Evolutionary conservation across 1,140 invertebrate species (phyloP).

Genomic region (Tetraneura akinire): DNA sequence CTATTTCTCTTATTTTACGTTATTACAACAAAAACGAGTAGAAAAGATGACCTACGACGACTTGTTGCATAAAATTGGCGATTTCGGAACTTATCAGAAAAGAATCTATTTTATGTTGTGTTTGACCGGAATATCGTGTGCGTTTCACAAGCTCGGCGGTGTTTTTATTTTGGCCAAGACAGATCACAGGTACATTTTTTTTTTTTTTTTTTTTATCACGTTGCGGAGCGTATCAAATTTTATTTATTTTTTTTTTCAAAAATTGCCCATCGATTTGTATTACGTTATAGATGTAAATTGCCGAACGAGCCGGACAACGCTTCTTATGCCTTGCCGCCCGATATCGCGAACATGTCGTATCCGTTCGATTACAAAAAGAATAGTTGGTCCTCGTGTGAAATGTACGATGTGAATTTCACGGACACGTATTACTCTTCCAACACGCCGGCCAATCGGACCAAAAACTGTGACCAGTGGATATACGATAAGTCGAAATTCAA

Average conservation of each 20-base stretch:
- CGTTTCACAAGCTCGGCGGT: slow-evolving; percentile 75
- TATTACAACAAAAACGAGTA: too few relatives aligned
- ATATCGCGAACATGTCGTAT: slow-evolving; percentile 62
- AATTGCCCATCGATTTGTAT: too few relatives aligned
- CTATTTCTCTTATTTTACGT: too few relatives aligned
- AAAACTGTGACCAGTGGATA: slow-evolving; percentile 64
- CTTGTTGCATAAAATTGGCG: slow-evolving; percentile 68
- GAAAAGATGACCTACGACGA: slow-evolving; percentile 74
- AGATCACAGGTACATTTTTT: slow-evolving; percentile 60
- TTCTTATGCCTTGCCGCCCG: slow-evolving; percentile 59
- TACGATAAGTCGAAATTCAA: slow-evolving; percentile 65
- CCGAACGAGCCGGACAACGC: slow-evolving; percentile 64
- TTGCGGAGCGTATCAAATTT: too few relatives aligned
- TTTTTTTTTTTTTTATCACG: too few relatives aligned
- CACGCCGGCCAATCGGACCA: slow-evolving; percentile 55
- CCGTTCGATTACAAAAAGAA: slow-evolving; percentile 61
- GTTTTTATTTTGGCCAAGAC: slow-evolving; percentile 72
- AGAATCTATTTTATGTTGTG: slow-evolving; percentile 72
- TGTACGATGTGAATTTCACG: slow-evolving; percentile 59
- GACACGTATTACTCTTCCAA: slow-evolving; percentile 56
- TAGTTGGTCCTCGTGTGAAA: slow-evolving; percentile 62
- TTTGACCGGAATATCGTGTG: slow-evolving; percentile 72
- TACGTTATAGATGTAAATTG: slow-evolving; percentile 63
- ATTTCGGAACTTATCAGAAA: slow-evolving; percentile 75
- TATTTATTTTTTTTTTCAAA: neutral